A percentile compares a stretch with the other conserved stretches of the same genome.
Conservation (phyloP, 2,888 invertebrate genomes). For the Theristus sp. region DNA sequence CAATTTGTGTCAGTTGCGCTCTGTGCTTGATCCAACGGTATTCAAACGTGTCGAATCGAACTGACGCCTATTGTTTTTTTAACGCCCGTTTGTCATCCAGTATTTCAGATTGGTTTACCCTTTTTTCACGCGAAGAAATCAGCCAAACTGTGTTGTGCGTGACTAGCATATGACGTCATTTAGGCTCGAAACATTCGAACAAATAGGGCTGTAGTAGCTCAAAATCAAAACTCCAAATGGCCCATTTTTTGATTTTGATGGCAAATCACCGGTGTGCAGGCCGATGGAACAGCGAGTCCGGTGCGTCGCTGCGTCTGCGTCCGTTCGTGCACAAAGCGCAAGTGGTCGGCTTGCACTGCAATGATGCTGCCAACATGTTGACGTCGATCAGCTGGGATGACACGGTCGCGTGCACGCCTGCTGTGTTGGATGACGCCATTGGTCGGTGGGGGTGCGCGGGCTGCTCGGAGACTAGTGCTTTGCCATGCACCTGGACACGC, state of each 20-base stretch:
- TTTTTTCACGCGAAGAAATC: too few species aligned
- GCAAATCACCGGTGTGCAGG: too few species aligned
- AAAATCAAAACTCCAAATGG: too few species aligned
- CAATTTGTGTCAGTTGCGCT: slow-evolving; percentile 46
- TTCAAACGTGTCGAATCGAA: not conserved
- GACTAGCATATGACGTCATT: too few species aligned
- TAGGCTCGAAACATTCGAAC: too few species aligned
- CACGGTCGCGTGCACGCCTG: slow-evolving; percentile 39
- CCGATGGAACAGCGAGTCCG: slow-evolving; percentile 36
- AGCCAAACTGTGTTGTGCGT: too few species aligned
- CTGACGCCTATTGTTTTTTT: too few species aligned
- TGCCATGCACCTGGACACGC: too few species aligned
- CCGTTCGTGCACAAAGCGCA: slow-evolving; percentile 77
- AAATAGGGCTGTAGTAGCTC: too few species aligned
- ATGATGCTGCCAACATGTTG: slow-evolving; percentile 32
- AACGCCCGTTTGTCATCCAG: too few species aligned
- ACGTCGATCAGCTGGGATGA: slow-evolving; percentile 88
- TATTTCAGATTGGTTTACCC: not conserved
- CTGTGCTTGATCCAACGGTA: not conserved
- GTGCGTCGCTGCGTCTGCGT: slow-evolving; percentile 58
- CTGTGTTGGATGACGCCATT: slow-evolving; percentile 7
- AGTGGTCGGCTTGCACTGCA: slow-evolving; percentile 60
- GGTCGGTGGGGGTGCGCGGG: slow-evolving; percentile 7
- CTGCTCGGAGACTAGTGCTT: too few species aligned
- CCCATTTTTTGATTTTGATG: too few species aligned